Evolutionary conservation across 2,888 invertebrate species (phyloP), one percentile per base, ranked within the genome.

Genomic region (Drosophila sordidapex): DNA sequence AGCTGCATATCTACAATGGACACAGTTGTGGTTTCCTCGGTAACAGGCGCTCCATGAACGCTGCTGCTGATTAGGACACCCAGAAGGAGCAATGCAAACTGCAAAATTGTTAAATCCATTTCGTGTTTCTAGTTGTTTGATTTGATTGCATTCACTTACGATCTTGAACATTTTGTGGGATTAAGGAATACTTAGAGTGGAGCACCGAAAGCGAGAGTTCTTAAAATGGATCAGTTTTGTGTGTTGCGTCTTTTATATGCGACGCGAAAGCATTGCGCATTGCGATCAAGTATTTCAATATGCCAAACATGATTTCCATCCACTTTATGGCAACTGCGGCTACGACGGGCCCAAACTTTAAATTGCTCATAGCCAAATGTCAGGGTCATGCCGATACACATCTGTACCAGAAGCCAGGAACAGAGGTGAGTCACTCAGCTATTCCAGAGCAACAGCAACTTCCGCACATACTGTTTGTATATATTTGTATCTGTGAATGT

Each of bases 251-350:
- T 91, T 92, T 87, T 91, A 91, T 92, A 91, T 79, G 67, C 66
- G 67, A 13, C 38, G 33, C 56, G 35, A 59, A 61, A 43, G 51
- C 61, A 48, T 27, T 54, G 49, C 64, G 76, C 72, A 76, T 49
- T 65, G 70, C 70, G 68, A 69, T 63, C 53, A 59, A 72, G 69
- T 76, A 60, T 51, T 54, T 71, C 36, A 63, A 87, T 84, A 91
- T 91, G 91, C 91, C 65, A 91, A 91, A 92, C 91, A 92, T 91
- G 91, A 91, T 91, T 85, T 77, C 82, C 89, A 91, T 91, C 90
- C 89, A 82, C 76, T 91, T 88, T 79, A 88, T 89, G 77, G 73
- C 77, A 74, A 88, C 59, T 75, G 70, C 74, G 68, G 65, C 67
- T 36, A 27, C 69, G 70, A 76, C 82, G 21, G 46, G 25, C 46